Base-by-base conservation (phyloP, 2,113 vertebrate genomes). In the Pomatorhinus ruficollis region DNA sequence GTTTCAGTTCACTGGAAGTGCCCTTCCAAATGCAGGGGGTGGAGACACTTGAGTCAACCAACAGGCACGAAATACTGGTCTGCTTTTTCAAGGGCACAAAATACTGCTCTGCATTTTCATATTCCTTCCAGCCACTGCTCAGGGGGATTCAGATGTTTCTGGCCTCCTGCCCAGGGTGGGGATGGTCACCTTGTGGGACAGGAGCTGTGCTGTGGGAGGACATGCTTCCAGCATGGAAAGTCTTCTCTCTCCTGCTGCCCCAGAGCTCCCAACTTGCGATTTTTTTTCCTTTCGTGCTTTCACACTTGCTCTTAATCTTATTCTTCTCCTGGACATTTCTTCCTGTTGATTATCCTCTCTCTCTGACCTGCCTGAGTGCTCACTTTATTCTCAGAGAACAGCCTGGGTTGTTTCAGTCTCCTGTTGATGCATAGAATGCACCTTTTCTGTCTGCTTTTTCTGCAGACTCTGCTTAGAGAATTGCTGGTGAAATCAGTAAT, bases 251-350 rank as follows among this genome's bases (percentile, higher is more conserved):
- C 50, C 45, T 65, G 37, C 81, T 89, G n/a, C 40, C 27, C 40
- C 2, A 5, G 37, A 47, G 44, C 66, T 80, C 1, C 0, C 3
- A 0, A 11, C n/a, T 5, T 27, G 7, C 0, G 0, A 64, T 65
- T 93, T 28, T 20, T 85, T 1, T 75, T 85, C 57, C 35, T 52
- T 76, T 60, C 2, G 2, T 64, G 57, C 75, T 89, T 76, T 76
- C 63, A 66, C 22, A n/a, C 24, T 83, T 50, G 22, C 15, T 39
- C 49, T 83, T 77, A 40, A 49, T 23, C 45, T 84, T 64, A 11
- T 74, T 91, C 14, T 39, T 59, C 71, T 84, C 47, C 28, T 69
- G 76, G 68, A 78, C 23, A 61, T 93, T 70, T 70, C 72, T 91
- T 44, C 39, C 14, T 44, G 37, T 63, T 70, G 61, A 28, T 75